Evolutionary conservation across 2,888 invertebrate species (phyloP), one percentile per base, ranked within the genome.

Genomic region (Folsomia manolachei): DNA sequence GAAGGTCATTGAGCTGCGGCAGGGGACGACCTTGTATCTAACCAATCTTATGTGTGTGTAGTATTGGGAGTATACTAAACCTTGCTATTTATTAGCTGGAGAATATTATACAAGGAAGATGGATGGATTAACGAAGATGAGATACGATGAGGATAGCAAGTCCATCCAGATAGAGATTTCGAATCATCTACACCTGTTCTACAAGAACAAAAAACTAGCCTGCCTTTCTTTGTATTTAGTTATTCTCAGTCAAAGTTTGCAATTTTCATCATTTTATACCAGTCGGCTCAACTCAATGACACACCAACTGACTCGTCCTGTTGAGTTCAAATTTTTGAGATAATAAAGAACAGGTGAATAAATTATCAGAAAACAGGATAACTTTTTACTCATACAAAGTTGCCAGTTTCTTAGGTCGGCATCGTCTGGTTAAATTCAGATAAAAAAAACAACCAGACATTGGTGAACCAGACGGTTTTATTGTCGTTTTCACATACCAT

Each of bases 21-120:
- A 63, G 26, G 63, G 27, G 63, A 63, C 63, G 63, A 27, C 63
- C 63, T 63, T 63, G 63, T 63, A 27, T 21, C 18, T 63, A 25
- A 27, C 1, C 11, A 56, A 56, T 14, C 56, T 14, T 56, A 18
- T 56, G 51, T n/a, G n/a, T n/a, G n/a, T n/a, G n/a, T n/a, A n/a
- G n/a, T n/a, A n/a, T n/a, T n/a, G n/a, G n/a, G n/a, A n/a, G n/a
- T n/a, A n/a, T n/a, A n/a, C n/a, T n/a, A n/a, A n/a, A n/a, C n/a
- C n/a, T n/a, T n/a, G n/a, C n/a, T n/a, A n/a, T n/a, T n/a, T n/a
- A n/a, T n/a, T n/a, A n/a, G n/a, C n/a, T n/a, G n/a, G n/a, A n/a
- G n/a, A n/a, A n/a, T n/a, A n/a, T n/a, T n/a, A n/a, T n/a, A n/a
- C n/a, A n/a, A n/a, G n/a, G n/a, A 14, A 39, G 39, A 39, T 39